Evolutionary conservation across 1,140 invertebrate genomes (phyloP), one percentile per base, ranked within the genome.

Genomic region (Coelopa frigida): DNA sequence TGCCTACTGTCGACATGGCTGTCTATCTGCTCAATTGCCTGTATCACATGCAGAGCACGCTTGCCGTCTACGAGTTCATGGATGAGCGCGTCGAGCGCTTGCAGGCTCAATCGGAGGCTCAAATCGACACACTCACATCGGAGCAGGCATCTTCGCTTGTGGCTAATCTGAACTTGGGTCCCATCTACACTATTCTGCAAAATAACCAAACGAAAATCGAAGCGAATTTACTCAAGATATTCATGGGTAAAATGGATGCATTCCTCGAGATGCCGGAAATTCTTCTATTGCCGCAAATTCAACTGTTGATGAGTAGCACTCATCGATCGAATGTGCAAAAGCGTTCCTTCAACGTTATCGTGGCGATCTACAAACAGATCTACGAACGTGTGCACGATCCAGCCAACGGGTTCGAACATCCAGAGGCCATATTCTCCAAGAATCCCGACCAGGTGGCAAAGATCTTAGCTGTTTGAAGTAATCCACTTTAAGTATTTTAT

Each of bases 21-120:
- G 90, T 95, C 1, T 98, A 96, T 69, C 78, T 93, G 59, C 72
- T 97, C 4, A 98, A 98, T 73, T 96, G 91, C 61, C 81, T 96
- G 56, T 87, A 96, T 70, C 80, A 88, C 45, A 94, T 97, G 70
- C 85, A 93, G 57, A 87, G 86, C 17, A 92, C 89, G 4, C 70
- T 96, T 21, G 85, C 87, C 5, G 70, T 94, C 17, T 96, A 91
- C 65, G 86, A 94, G 68, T 91, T 87, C 57, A 88, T 94, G 74
- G 93, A 96, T 65, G 83, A 89, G 50, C 78, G 89, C 56, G 74
- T 94, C 53, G 93, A 96, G 73, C 83, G 91, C 59, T 68, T 96
- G 17, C 88, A 87, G 74, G 85, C 84, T 7, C 85, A 89, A 59
- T 90, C 91, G 14, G 91, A 96, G 72, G 91, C 90, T 1, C 91